Evolutionary conservation across 2,797 vertebrate genomes (phyloP), one percentile per base, ranked within the genome.

Genomic region (Botia kubotai): DNA sequence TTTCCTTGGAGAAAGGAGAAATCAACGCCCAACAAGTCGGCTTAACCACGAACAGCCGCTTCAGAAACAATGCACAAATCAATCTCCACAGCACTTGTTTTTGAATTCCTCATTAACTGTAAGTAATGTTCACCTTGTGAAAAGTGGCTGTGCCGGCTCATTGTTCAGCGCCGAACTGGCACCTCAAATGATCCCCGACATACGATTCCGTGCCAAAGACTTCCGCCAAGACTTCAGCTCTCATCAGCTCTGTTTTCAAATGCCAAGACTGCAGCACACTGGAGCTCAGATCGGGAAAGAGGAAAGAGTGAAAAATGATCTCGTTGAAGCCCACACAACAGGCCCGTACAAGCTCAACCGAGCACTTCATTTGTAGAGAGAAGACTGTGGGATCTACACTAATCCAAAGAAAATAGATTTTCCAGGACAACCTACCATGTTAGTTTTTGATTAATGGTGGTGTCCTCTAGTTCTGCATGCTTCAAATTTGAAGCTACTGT

Each of bases 91-190:
- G 48, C 70, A 53, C 48, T 80, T 73, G 69, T 73, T 72, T 89
- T 73, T 46, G 46, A 87, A 86, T 89, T 87, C 77, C 84, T 86
- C 71, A 80, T 84, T 80, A 83, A 72, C 85, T 16, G 43, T 55
- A 86, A 89, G 87, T 88, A 87, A 89, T 84, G 78, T 87, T 89
- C 72, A 82, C 26, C 46, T 60, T 67, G 77, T 33, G 62, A 50
- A 29, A 71, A 73, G 70, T 43, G 62, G 48, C 78, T 55, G 43
- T 0, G 70, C 29, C 43, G 43, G 69, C 73, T 72, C 78, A 73
- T 80, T 66, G 50, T 80, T 79, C 19, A 43, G 70, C 21, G n/a
- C 57, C 65, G 77, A 80, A 72, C 46, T 80, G 70, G 77, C 77
- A 80, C 12, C 6, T 73, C 58, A 72, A 69, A 19, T 53, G 48